A percentile compares a stretch with the other conserved stretches of the same genome.
Conservation (phyloP, 2,797 vertebrate species). For the Cuniculus paca region DNA sequence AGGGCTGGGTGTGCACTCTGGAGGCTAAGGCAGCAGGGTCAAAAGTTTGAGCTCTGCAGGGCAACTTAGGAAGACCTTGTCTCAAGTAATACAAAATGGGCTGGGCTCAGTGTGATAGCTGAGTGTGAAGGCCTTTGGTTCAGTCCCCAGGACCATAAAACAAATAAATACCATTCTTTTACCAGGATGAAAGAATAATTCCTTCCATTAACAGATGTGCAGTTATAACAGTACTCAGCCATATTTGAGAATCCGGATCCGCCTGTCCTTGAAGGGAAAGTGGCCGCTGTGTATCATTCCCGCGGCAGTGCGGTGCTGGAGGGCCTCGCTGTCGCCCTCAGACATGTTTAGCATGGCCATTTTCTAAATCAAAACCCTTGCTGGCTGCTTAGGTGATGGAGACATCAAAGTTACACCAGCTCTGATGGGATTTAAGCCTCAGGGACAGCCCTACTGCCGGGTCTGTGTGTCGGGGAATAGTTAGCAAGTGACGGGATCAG, state of each 20-base stretch:
- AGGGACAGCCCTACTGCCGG: background rate
- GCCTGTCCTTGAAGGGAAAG: background rate
- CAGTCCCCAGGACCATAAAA: background rate
- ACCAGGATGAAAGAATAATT: background rate
- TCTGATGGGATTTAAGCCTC: background rate
- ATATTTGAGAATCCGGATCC: background rate
- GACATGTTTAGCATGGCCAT: rapidly evolving
- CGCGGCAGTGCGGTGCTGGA: background rate
- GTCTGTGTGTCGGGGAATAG: background rate
- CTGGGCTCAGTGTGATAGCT: background rate
- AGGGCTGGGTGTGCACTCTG: background rate
- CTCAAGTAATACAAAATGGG: background rate
- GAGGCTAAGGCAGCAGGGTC: background rate
- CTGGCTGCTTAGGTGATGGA: background rate
- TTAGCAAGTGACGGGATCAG: background rate
- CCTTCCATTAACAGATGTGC: background rate
- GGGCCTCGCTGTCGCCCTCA: background rate
- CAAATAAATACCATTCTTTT: background rate
- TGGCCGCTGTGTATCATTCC: background rate
- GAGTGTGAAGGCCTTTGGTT: background rate
- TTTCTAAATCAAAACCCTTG: background rate
- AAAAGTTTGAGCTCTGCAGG: background rate
- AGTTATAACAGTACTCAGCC: background rate
- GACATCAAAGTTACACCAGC: background rate
- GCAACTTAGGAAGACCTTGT: background rate